These are phyloP conservation scores for Oophaga sylvatica DNA, from an alignment of 2,797 vertebrate species.

Conservation along the genomic window DNA sequence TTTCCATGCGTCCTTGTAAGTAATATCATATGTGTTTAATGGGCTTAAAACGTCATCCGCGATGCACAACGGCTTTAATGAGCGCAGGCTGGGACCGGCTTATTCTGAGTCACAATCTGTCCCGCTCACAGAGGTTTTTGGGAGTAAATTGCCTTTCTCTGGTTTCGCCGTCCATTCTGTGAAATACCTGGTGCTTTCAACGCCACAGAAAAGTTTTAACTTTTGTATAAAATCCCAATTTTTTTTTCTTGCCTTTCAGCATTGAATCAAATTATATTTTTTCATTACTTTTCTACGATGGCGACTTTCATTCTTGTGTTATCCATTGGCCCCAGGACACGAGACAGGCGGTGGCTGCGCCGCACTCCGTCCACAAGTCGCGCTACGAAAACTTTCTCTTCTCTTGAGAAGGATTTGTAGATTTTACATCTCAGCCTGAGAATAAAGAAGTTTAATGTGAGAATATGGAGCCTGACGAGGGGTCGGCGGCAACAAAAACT, in stretches of 20 bases:
- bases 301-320: constrained; percentile 42
- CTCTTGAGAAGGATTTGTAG: not conserved
- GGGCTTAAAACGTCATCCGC: constrained; percentile 29
- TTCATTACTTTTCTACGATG: constrained; percentile 49
- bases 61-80: constrained; percentile 54
- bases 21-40: constrained; percentile 60
- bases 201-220: constrained; percentile 46
- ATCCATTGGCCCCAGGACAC: constrained; percentile 47
- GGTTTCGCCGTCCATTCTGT: not conserved
- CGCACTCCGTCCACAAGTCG: constrained; percentile 4
- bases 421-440: not conserved
- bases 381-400: constrained; percentile 6
- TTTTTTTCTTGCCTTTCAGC: constrained; percentile 25
- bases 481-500: not conserved
- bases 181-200: constrained; percentile 14
- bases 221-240: constrained; percentile 35
- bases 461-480: not conserved
- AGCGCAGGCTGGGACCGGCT: constrained; percentile 50
- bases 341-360: constrained; percentile 7
- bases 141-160: constrained; percentile 45
- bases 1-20: constrained; percentile 56
- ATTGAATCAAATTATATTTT: constrained; percentile 51
- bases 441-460: not conserved
- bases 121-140: constrained; percentile 17
- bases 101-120: constrained; percentile 53